These are phyloP conservation scores for Leptinotarsa peninsularis DNA, from an alignment of 2,888 invertebrate genomes.

Conservation along the genomic window DNA sequence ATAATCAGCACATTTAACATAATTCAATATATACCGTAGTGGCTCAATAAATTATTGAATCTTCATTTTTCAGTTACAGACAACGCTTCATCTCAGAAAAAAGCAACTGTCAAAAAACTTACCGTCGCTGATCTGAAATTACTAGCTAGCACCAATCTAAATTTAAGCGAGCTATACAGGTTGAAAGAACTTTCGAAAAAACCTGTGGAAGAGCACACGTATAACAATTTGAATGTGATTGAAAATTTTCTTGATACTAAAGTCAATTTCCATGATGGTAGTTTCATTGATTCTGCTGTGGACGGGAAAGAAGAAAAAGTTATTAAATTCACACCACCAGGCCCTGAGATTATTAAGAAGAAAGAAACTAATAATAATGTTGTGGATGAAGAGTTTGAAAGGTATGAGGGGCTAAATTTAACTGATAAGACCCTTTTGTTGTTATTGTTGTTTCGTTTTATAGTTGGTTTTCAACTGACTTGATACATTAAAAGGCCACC, in stretches of 20 bases:
- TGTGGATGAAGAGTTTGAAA: slow-evolving; percentile 13
- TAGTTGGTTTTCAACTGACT: too few species aligned
- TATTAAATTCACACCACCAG: slow-evolving; percentile 28
- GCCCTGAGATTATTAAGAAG: background rate
- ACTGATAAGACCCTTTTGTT: too few species aligned
- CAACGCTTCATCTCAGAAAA: slow-evolving; percentile 73
- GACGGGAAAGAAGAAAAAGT: slow-evolving; percentile 30
- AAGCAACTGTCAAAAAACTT: slow-evolving; percentile 76
- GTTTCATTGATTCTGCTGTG: slow-evolving; percentile 34
- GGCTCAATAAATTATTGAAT: background rate
- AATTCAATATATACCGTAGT: background rate
- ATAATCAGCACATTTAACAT: too few species aligned
- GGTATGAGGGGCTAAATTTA: background rate
- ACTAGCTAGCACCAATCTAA: slow-evolving; percentile 71
- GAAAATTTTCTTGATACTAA: slow-evolving; percentile 41
- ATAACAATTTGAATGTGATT: slow-evolving; percentile 57
- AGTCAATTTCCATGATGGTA: slow-evolving; percentile 26
- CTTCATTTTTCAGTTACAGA: slow-evolving; percentile 71
- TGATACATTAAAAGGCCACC: too few species aligned
- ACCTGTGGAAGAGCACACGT: slow-evolving; percentile 58
- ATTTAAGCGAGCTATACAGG: slow-evolving; percentile 71
- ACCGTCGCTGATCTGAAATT: slow-evolving; percentile 76
- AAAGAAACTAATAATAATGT: slow-evolving; percentile 5
- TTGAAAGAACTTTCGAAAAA: slow-evolving; percentile 61
- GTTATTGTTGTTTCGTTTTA: too few species aligned